Base-by-base conservation (phyloP, 2,113 vertebrate species). In the Ctenodactylus gundi region DNA sequence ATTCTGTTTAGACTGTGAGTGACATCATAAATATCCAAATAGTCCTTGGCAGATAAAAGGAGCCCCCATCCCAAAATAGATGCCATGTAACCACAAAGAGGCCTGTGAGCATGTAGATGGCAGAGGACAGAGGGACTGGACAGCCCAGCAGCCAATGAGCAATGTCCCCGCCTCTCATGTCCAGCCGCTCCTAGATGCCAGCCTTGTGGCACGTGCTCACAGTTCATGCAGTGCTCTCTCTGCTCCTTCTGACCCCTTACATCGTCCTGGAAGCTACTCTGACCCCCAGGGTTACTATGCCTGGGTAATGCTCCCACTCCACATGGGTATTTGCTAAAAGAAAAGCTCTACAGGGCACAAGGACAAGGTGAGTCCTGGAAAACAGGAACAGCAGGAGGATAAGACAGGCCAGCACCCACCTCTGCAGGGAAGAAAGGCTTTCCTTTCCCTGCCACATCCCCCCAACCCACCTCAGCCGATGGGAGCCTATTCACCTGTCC, bases 401-500 rank as follows among this genome's bases (percentile, higher is more conserved):
- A 87, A 39, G 53, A n/a, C n/a, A 53, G 49, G 6, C 51, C 31
- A 64, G 39, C 60, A 68, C 10, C 49, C 51, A 75, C 36, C 49
- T 73, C n/a, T 21, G 7, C 29, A 31, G 10, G 36, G 23, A n/a
- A n/a, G n/a, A n/a, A n/a, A 86, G 18, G 21, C 18, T 11, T 62
- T 51, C 31, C 4, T 25, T 46, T 18, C 18, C 25, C 25, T 20
- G 39, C 49, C 23, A 27, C 73, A 39, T 18, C 34, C 72, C 46
- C 70, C 44, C 21, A 21, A 49, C 31, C 34, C 49, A 34, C 64
- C 51, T 13, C 20, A 51, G 41, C 86, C 65, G 75, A 34, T 60
- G 75, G 62, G 2, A 44, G n/a, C 76, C 57, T 15, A 1, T 12
- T 96, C 72, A 97, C 97, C 97, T 97, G 96, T 97, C 90, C 90